Percentiles rank a stretch among this genome's conserved stretches.
Conservation (phyloP, 53 echinoderm and acorn worm species). For the Arbacia lixula region DNA sequence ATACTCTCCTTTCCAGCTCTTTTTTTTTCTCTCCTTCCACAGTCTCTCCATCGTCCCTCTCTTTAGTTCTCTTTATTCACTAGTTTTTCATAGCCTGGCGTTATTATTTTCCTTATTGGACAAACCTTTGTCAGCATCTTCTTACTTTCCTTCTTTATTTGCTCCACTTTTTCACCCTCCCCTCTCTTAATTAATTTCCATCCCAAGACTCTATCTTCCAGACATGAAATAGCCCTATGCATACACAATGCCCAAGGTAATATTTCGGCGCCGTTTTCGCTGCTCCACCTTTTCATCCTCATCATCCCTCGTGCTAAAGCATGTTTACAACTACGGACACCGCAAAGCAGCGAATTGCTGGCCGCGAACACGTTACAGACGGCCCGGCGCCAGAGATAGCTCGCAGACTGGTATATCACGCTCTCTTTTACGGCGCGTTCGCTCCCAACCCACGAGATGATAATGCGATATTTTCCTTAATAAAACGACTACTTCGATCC, state of each 20-base stretch:
- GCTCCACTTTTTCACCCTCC: background rate
- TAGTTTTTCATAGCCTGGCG: no score
- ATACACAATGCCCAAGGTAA: constrained; percentile 35
- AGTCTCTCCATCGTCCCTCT: no score
- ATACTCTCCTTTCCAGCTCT: no score
- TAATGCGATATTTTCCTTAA: constrained; percentile 43
- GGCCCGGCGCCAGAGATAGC: constrained; percentile 19
- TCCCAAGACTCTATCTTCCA: constrained; percentile 2
- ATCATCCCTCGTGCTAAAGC: no score
- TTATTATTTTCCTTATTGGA: no score
- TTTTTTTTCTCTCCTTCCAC: no score
- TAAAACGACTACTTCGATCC: constrained; percentile 23
- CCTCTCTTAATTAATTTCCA: constrained; percentile 34
- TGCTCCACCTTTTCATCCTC: background rate
- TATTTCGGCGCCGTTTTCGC: background rate
- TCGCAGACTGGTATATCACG: constrained; percentile 25
- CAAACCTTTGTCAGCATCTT: no score
- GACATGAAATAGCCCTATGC: constrained; percentile 21
- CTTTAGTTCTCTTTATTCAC: no score
- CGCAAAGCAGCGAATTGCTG: background rate
- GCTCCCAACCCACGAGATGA: constrained; percentile 14
- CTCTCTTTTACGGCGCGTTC: constrained; percentile 25
- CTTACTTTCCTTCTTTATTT: background rate
- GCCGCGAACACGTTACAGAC: constrained; percentile 21
- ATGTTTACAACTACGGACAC: background rate